A percentile compares a stretch with the other conserved stretches of the same genome.
Evolutionary conservation across 2,797 vertebrate species (phyloP).

Genomic region (Rhynchotus rufescens): DNA sequence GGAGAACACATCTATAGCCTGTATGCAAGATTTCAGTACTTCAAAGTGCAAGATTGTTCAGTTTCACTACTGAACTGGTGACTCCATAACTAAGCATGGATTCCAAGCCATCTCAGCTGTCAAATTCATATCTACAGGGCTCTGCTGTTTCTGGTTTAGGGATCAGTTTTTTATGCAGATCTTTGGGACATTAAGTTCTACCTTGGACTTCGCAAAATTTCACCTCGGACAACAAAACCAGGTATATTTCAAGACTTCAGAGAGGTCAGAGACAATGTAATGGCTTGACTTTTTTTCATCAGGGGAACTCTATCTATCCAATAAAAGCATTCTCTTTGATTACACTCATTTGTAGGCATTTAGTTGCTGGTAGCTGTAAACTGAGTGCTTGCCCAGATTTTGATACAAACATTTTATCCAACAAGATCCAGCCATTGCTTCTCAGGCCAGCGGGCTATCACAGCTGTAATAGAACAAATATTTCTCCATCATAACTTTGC

Average conservation of each 20-base stretch:
- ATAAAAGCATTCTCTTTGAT: neutral
- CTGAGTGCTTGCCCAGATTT: neutral
- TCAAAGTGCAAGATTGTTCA: neutral
- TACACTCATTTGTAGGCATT: neutral
- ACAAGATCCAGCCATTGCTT: neutral
- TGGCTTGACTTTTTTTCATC: neutral
- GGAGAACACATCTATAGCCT: neutral
- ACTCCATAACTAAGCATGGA: neutral
- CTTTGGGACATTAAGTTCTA: neutral
- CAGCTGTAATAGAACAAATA: constrained; percentile 7
- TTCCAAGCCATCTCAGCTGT: neutral
- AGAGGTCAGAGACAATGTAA: neutral
- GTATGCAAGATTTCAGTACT: neutral
- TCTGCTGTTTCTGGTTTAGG: neutral
- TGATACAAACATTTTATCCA: neutral
- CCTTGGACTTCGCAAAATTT: neutral
- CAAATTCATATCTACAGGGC: neutral
- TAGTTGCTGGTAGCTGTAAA: neutral
- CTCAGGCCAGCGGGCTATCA: neutral
- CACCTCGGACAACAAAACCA: neutral
- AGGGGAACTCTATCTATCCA: neutral
- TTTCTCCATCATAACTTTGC: neutral
- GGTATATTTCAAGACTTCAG: neutral
- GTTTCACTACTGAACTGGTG: neutral
- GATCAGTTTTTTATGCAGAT: neutral